Evolutionary conservation across 1,140 invertebrate species (phyloP), one percentile per base, ranked within the genome.

Genomic region (Pseudoatta argentina): DNA sequence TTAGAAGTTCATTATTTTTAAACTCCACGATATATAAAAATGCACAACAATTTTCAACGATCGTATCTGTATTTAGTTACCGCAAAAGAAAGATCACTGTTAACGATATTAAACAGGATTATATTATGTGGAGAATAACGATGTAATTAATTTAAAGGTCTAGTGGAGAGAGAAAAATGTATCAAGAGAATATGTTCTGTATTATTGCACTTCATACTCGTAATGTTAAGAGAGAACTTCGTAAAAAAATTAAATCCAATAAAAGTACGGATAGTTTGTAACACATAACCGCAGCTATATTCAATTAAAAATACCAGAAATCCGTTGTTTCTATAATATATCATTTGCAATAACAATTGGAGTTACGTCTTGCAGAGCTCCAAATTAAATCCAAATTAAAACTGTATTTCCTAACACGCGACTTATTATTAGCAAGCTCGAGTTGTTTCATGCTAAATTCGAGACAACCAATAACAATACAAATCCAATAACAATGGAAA

Each of bases 141-240:
- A 30, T 8, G n/a, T 61, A 48, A 83, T 39, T 48, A 67, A 67
- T 51, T 64, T 78, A 69, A 79, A 34, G 27, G 27, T 34, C 1
- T 24, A 48, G 7, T 18, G 8, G 39, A 44, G 24, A 63, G 39
- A 44, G 14, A 44, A 3, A 77, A 63, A 63, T 63, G 21, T 24
- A 18, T 76, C 10, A 18, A 69, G 48, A 69, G 59, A 69, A 53
- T 39, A 6, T 64, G 21, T 79, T 53, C 48, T n/a, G 6, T 53
- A 6, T 79, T 55, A 53, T 34, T 67, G 44, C 27, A 30, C 64
- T 67, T 69, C 30, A 34, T 34, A 34, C 21, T 81, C 8, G 30
- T 24, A 67, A 6, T 3, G 3, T 39, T 39, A 81, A 71, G 39
- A 69, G 8, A 21, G 34, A 67, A 81, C 21, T 55, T 71, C 12